Evolutionary conservation across 2,888 invertebrate genomes (phyloP).

Genomic region (Myopa testacea): DNA sequence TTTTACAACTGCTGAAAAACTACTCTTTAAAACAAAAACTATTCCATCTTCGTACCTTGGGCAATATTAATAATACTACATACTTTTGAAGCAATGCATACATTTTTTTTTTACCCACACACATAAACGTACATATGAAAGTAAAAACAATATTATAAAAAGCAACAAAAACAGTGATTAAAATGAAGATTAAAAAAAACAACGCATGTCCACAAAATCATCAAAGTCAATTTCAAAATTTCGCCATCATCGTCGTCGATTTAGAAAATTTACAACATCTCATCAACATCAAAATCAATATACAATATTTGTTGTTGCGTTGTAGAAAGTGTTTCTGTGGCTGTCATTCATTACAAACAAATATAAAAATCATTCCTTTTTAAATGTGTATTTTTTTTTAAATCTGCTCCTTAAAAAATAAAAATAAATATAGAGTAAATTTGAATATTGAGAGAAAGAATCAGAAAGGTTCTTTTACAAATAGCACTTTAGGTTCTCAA

Average conservation of each 20-base stretch:
- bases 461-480: no score
- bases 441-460: no score
- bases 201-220: constrained; percentile 20
- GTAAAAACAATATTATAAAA: neutral
- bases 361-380: no score
- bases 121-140: neutral
- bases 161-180: neutral
- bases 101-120: neutral
- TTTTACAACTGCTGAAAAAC: constrained; percentile 17
- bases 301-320: no score
- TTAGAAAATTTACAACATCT: neutral
- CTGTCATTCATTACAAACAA: no score
- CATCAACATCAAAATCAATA: no score
- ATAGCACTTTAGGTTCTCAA: no score
- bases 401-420: no score
- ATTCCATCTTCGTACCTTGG: constrained; percentile 6
- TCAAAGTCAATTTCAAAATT: neutral
- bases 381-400: no score
- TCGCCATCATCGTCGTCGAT: neutral
- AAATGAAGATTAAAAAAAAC: neutral
- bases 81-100: neutral
- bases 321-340: no score
- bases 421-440: no score
- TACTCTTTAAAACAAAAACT: neutral
- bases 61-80: constrained; percentile 21